Evolutionary conservation across 2,888 invertebrate genomes (phyloP).

Genomic region (Anthrax anthrax): DNA sequence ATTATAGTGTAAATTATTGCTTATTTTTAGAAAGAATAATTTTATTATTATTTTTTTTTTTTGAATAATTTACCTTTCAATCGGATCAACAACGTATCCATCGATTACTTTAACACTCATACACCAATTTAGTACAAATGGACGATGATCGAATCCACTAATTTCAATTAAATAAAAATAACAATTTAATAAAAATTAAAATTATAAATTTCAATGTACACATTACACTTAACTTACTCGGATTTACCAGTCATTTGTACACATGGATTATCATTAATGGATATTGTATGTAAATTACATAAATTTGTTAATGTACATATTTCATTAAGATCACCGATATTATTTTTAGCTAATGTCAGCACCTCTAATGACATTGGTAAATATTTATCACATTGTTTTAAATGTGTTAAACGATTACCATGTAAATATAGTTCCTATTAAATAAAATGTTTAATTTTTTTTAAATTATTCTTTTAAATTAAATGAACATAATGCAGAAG

Average conservation of each 20-base stretch:
- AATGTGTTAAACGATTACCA: constrained; percentile 69
- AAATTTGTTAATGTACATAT: constrained; percentile 68
- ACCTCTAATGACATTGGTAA: constrained; percentile 60
- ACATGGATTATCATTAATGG: constrained; percentile 78
- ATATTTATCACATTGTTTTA: constrained; percentile 70
- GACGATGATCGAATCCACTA: constrained; percentile 85
- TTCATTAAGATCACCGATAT: constrained; percentile 72
- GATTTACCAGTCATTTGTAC: constrained; percentile 61
- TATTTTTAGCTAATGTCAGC: constrained; percentile 68
- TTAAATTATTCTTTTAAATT: not conserved
- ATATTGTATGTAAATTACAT: constrained; percentile 61
- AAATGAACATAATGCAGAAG: too few species aligned
- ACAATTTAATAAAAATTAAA: not conserved
- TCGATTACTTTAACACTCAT: constrained; percentile 76
- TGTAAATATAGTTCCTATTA: constrained; percentile 69
- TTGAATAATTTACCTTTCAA: constrained; percentile 67
- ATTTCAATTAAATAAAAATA: constrained; percentile 18
- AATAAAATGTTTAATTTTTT: constrained; percentile 3
- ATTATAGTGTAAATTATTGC: not conserved
- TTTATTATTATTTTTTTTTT: not conserved
- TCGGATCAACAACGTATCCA: constrained; percentile 75
- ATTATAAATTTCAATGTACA: not conserved
- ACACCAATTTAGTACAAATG: constrained; percentile 89
- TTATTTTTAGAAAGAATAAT: not conserved
- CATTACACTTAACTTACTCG: constrained; percentile 50